phyloP scores from a whole-genome alignment of 2,888 invertebrate genomes.

The Ectemnius lituratus region DNA sequence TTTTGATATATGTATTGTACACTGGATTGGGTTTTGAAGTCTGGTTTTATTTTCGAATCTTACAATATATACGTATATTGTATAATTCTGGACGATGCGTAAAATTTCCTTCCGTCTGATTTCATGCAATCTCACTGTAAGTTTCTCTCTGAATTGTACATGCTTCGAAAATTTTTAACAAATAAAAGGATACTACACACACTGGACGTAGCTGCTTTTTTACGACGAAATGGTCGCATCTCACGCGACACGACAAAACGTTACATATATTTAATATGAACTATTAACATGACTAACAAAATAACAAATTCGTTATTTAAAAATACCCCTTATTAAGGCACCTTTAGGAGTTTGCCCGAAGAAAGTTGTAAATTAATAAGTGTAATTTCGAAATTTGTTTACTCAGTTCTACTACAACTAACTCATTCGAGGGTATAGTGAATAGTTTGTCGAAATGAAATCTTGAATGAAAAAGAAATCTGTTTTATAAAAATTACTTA shows the following conservation, averaged over 20 bases:
- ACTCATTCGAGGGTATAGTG: not conserved
- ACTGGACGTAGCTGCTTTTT: constrained; percentile 40
- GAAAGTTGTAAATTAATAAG: constrained; percentile 9
- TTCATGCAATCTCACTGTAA: constrained; percentile 26
- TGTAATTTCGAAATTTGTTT: not conserved
- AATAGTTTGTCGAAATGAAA: not conserved
- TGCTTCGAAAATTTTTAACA: constrained; percentile 40
- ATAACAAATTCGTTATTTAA: constrained; percentile 24
- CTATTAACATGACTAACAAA: constrained; percentile 21
- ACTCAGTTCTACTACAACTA: not conserved
- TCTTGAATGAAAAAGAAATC: not conserved
- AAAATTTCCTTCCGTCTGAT: constrained; percentile 28
- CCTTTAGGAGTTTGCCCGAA: constrained; percentile 9
- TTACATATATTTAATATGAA: constrained; percentile 13
- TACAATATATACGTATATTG: constrained; percentile 8
- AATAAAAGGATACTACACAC: constrained; percentile 41
- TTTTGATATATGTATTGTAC: constrained; percentile 4
- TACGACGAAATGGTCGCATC: constrained; percentile 14
- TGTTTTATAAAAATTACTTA: constrained; percentile 1
- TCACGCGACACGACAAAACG: constrained; percentile 14
- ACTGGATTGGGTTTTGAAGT: constrained; percentile 12
- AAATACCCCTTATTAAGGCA: constrained; percentile 28
- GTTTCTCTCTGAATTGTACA: constrained; percentile 35
- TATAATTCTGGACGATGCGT: constrained; percentile 23
- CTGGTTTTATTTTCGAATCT: constrained; percentile 10